A percentile compares a stretch with the other conserved stretches of the same genome.
phyloP scores from a whole-genome alignment of 1,140 invertebrate species.

The Diabrotica virgifera region DNA sequence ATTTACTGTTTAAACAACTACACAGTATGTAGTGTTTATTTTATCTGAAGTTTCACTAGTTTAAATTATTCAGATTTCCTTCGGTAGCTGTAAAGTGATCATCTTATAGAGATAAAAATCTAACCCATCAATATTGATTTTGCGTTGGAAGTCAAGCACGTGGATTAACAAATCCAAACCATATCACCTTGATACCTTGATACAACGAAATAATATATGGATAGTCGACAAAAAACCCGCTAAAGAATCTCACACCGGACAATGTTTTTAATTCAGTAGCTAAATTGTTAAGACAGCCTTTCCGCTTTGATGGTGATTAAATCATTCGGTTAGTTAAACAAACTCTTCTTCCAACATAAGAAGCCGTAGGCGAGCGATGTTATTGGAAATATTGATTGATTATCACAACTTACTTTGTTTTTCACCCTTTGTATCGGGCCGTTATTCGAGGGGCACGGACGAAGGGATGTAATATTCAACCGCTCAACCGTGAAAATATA shows the following conservation, averaged over 20 bases:
- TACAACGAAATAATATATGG: too few species aligned
- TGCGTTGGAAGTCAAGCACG: too few species aligned
- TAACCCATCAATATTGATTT: too few species aligned
- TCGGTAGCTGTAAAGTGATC: too few species aligned
- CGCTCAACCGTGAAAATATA: conserved; percentile 7
- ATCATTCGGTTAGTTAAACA: conserved; percentile 41
- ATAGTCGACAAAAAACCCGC: too few species aligned
- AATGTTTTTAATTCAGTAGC: conserved; percentile 37
- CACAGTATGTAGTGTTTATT: too few species aligned
- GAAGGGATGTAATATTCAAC: conserved; percentile 6
- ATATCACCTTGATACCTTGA: too few species aligned
- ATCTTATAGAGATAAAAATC: too few species aligned
- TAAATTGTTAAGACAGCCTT: conserved; percentile 36
- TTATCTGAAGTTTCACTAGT: too few species aligned
- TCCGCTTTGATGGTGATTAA: conserved; percentile 34
- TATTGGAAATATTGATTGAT: conserved; percentile 41
- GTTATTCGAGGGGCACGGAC: background rate
- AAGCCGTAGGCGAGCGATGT: conserved; percentile 25
- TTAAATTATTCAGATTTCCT: too few species aligned
- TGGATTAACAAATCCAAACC: too few species aligned
- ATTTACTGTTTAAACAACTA: too few species aligned
- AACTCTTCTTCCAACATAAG: conserved; percentile 21
- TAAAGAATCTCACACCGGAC: background rate
- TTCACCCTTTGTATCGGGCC: conserved; percentile 19
- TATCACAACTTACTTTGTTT: conserved; percentile 31